These are phyloP conservation scores for Lutraria lutraria DNA, from an alignment of 2,888 invertebrate species.

Conservation along the genomic window DNA sequence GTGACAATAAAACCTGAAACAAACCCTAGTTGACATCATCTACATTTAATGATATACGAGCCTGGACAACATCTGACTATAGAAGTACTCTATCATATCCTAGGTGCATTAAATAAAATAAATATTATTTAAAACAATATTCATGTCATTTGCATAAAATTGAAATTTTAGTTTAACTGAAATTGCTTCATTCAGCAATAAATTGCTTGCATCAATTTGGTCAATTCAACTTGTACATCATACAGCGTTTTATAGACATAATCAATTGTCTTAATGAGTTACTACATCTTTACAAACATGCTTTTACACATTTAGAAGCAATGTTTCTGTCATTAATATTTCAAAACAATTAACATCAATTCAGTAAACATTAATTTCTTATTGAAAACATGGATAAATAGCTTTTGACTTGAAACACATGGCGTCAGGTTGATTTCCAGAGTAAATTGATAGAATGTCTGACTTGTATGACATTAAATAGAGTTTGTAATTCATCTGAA, in stretches of 20 bases:
- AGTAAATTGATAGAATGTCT: constrained; percentile 24
- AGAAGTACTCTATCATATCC: neutral
- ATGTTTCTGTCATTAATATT: constrained; percentile 2
- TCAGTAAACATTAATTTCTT: neutral
- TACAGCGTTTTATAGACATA: neutral
- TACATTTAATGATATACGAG: neutral
- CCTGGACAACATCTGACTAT: neutral
- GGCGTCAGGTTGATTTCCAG: constrained; percentile 7
- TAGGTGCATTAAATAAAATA: neutral
- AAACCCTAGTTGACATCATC: neutral
- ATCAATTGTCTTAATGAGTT: neutral
- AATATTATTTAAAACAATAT: neutral
- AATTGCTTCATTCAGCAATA: neutral
- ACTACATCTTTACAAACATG: neutral
- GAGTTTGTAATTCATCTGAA: constrained; percentile 6
- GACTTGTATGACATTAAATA: constrained; percentile 21
- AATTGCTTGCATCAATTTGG: neutral
- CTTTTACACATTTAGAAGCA: neutral
- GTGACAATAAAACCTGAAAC: neutral
- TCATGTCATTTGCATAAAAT: neutral
- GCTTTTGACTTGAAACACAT: constrained; percentile 24
- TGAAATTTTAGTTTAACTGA: neutral
- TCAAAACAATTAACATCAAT: constrained; percentile 22
- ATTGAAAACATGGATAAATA: constrained; percentile 15
- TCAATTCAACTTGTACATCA: neutral